Evolutionary conservation across 1,140 invertebrate species (phyloP).

Genomic region (Panagrolaimus sp.): DNA sequence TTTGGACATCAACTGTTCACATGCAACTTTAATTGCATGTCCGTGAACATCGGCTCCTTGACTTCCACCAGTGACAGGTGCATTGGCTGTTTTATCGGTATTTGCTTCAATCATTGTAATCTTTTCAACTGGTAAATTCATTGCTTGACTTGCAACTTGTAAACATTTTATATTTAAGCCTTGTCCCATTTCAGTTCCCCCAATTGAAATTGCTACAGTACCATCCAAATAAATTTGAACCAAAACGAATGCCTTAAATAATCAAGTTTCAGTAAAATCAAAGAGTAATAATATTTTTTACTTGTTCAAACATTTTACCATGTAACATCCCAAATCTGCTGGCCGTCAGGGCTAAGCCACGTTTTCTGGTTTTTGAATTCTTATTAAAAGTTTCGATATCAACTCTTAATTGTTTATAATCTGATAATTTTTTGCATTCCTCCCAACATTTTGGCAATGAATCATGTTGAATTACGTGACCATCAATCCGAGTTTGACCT

Average conservation of each 20-base stretch:
- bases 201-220: conserved; percentile 38
- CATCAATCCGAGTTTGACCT: conserved; percentile 10
- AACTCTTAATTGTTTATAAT: conserved; percentile 66
- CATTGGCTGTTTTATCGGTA: conserved; percentile 87
- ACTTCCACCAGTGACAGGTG: conserved; percentile 82
- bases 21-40: conserved; percentile 76
- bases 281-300: no score
- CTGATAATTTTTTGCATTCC: conserved; percentile 70
- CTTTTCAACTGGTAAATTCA: conserved; percentile 67
- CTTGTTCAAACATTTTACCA: no score
- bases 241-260: conserved; percentile 53
- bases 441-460: conserved; percentile 74
- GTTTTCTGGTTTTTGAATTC: conserved; percentile 77
- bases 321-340: conserved; percentile 64
- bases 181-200: conserved; percentile 52
- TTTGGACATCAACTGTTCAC: conserved; percentile 70
- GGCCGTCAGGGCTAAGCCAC: conserved; percentile 76
- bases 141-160: conserved; percentile 39
- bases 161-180: conserved; percentile 44
- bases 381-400: conserved; percentile 71
- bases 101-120: conserved; percentile 80
- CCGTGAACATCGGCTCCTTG: conserved; percentile 83
- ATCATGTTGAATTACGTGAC: conserved; percentile 70
- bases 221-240: conserved; percentile 45
- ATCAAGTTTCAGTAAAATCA: conserved; percentile 75